Percentiles rank a stretch among this genome's conserved stretches.
phyloP scores from a whole-genome alignment of 2,797 vertebrate species.

The Rhodeus uyekii region DNA sequence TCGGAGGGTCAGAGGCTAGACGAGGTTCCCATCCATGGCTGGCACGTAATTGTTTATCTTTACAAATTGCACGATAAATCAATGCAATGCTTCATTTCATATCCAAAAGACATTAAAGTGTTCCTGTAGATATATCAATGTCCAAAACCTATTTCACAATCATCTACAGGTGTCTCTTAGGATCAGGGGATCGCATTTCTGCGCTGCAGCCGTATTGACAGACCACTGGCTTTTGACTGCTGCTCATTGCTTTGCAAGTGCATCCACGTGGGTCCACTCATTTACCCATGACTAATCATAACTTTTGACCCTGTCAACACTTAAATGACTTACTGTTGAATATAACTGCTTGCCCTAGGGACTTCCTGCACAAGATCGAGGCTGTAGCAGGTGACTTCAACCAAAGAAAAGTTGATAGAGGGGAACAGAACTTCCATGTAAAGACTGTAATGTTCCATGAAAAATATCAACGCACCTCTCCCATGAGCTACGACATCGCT shows the following conservation, averaged over 20 bases:
- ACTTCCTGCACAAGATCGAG: conserved; percentile 61
- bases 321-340: background rate
- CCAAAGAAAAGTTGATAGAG: conserved; percentile 62
- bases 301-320: background rate
- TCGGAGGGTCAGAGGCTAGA: conserved; percentile 67
- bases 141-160: conserved; percentile 4
- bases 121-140: background rate
- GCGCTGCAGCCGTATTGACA: conserved; percentile 83
- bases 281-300: conserved; percentile 2
- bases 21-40: conserved; percentile 77
- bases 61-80: background rate
- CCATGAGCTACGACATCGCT: conserved; percentile 85
- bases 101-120: background rate
- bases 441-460: conserved; percentile 79
- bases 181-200: conserved; percentile 81
- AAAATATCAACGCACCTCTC: conserved; percentile 73
- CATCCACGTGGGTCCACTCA: conserved; percentile 61
- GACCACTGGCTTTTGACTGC: conserved; percentile 84
- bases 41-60: conserved; percentile 49
- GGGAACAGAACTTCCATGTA: conserved; percentile 78
- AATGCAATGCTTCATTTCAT: background rate
- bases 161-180: conserved; percentile 81
- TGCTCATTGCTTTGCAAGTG: conserved; percentile 80
- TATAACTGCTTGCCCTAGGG: conserved; percentile 55
- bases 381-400: conserved; percentile 71